These are phyloP conservation scores for Noctua janthina DNA, from an alignment of 2,888 invertebrate genomes.

Conservation along the genomic window DNA sequence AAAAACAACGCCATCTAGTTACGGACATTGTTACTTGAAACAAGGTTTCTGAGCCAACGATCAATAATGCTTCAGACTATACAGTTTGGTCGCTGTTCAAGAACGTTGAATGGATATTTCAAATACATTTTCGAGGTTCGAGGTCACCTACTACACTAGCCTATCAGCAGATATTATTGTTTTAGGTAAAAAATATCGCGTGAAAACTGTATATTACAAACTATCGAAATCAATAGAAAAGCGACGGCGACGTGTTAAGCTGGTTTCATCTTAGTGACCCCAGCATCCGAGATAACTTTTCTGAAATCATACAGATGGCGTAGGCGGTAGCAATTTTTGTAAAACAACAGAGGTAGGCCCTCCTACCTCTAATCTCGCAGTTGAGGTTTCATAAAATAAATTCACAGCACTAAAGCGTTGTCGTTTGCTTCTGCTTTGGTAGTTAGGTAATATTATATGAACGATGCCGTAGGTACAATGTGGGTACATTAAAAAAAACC, in stretches of 20 bases:
- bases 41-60: constrained; percentile 39
- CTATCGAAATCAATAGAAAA: neutral
- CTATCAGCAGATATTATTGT: neutral
- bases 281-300: constrained; percentile 26
- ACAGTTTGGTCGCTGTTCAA: neutral
- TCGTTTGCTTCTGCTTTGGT: neutral
- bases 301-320: constrained; percentile 56
- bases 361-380: no score
- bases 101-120: neutral
- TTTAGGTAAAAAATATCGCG: neutral
- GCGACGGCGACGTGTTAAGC: neutral
- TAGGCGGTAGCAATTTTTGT: constrained; percentile 15
- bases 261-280: neutral
- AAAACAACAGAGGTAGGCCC: neutral
- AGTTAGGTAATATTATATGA: neutral
- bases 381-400: neutral
- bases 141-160: no score
- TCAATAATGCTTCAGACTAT: neutral
- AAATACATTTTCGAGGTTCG: neutral
- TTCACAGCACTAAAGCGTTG: neutral
- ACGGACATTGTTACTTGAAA: constrained; percentile 29
- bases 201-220: neutral
- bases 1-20: constrained; percentile 61
- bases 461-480: neutral
- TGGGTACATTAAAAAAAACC: neutral